Evolutionary conservation across 1,140 invertebrate genomes (phyloP), one percentile per base, ranked within the genome.

Genomic region (Micrasema minimum): DNA sequence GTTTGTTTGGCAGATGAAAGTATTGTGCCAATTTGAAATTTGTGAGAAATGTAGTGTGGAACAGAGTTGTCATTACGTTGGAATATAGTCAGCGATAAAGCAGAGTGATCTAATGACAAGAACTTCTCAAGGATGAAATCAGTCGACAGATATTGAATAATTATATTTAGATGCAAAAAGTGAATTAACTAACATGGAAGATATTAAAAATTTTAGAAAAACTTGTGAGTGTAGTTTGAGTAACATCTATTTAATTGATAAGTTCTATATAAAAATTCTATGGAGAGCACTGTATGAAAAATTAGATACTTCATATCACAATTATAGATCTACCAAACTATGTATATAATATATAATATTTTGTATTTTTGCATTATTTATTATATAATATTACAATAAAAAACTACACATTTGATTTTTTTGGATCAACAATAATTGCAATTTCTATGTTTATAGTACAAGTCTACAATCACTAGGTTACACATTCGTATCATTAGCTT

Each of bases 271-370:
- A 70, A 70, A 70, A 70, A 61, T 18, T 62, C 59, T 70, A 50
- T 64, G 38, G 67, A 71, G 72, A 75, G 73, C 69, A 66, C 48
- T 74, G 62, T 75, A 70, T 70, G 51, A 72, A 69, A 72, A 68
- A 59, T 75, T 66, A 67, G 45, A 66, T 74, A 67, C 59, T 67
- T 62, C 72, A 71, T 68, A 74, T 74, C 69, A 74, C 69, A 66
- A 75, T 69, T 71, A 69, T 70, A 70, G 72, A 48, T 69, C 74
- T 75, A 75, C 74, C 35, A 45, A 69, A 65, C 61, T 71, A 73
- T 69, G 26, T 69, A 69, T 69, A 73, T 65, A 65, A 72, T 71
- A 69, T 73, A 66, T 69, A 72, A 62, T 72, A 69, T 69, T 72
- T 70, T 66, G 66, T 69, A 73, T 73, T 73, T 66, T 72, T 62